phyloP scores from a whole-genome alignment of 2,113 vertebrate species.

The Heterotilapia buettikoferi region DNA sequence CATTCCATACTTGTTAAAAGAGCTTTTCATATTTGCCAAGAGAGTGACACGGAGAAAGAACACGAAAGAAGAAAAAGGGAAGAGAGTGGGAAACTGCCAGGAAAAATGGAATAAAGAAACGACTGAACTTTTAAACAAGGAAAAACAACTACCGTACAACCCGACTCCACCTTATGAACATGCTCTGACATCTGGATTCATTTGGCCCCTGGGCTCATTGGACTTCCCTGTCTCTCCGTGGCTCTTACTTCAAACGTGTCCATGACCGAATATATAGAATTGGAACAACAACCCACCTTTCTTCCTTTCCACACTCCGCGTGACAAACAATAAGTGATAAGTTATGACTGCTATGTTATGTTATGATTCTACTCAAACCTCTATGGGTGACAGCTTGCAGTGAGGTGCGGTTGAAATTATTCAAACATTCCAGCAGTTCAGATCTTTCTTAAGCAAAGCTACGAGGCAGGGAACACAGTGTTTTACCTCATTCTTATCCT shows the following conservation, averaged over 20 bases:
- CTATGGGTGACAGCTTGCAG: neutral
- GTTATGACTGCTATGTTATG: neutral
- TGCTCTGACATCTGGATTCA: slow-evolving; percentile 61
- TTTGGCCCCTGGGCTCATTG: slow-evolving; percentile 49
- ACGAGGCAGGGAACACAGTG: neutral
- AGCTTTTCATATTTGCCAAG: slow-evolving; percentile 18
- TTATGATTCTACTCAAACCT: neutral
- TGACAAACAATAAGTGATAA: neutral
- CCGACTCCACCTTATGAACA: slow-evolving; percentile 58
- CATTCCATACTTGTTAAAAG: slow-evolving; percentile 38
- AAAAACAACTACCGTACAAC: slow-evolving; percentile 61
- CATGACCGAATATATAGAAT: neutral
- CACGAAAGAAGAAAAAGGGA: neutral
- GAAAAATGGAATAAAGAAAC: slow-evolving; percentile 32
- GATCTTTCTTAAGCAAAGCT: neutral
- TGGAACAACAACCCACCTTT: neutral
- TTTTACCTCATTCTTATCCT: neutral
- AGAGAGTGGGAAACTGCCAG: slow-evolving; percentile 13
- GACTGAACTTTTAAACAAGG: slow-evolving; percentile 47
- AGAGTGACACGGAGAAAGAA: slow-evolving; percentile 22
- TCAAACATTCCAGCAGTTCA: neutral
- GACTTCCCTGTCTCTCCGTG: slow-evolving; percentile 40
- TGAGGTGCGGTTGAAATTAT: neutral
- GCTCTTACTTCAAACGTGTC: slow-evolving; percentile 38
- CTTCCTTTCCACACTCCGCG: neutral